Conservation (phyloP, 1,140 invertebrate genomes). For the Ostrea denselamellosa region DNA sequence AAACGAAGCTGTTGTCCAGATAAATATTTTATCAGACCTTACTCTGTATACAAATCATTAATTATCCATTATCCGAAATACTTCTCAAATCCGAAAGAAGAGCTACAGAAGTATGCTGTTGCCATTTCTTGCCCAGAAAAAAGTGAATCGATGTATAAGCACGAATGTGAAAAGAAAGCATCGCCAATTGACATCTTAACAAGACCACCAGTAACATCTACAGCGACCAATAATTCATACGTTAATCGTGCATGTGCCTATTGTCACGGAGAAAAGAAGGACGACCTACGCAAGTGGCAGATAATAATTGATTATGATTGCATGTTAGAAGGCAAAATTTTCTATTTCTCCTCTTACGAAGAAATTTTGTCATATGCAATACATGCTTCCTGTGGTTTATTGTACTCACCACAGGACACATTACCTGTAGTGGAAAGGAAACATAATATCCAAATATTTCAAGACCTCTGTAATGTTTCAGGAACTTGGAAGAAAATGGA, state of each 20-base stretch:
- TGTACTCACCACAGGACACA: not conserved
- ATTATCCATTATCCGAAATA: not conserved
- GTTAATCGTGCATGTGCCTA: not conserved
- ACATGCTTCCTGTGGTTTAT: not conserved
- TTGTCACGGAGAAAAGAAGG: not conserved
- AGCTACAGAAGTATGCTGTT: not conserved
- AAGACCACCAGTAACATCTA: not conserved
- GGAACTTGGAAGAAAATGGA: not conserved
- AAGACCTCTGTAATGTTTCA: not conserved
- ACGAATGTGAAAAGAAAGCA: not conserved
- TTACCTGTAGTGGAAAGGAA: not conserved
- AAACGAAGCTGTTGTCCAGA: conserved; percentile 9
- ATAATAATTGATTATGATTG: not conserved
- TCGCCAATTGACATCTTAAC: not conserved
- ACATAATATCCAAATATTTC: too few species aligned
- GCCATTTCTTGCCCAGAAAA: not conserved
- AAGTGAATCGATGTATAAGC: not conserved
- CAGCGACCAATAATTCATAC: not conserved
- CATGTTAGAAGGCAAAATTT: not conserved
- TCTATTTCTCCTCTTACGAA: conserved; percentile 3
- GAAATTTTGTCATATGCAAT: not conserved
- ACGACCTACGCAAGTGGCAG: not conserved
- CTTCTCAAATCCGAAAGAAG: not conserved
- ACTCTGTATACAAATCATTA: not conserved
- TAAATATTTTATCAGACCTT: not conserved